Base-by-base conservation (phyloP, 2,113 vertebrate species). In the Lasiurus cinereus region DNA sequence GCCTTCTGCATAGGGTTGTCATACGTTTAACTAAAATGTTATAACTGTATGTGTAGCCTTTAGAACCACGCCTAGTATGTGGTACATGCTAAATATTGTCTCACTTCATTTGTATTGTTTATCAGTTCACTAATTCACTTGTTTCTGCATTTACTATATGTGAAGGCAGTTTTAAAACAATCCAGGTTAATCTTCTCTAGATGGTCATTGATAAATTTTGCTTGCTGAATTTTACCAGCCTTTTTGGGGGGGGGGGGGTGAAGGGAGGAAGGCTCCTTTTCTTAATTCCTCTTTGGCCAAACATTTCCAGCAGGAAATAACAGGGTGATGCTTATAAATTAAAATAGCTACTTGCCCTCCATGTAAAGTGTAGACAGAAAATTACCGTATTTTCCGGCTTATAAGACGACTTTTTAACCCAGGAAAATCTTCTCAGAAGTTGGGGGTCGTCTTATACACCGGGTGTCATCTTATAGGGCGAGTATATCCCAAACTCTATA, bases 251-350 rank as follows among this genome's bases (percentile, higher is more conserved):
- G 54, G 7, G 8, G 56, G 56, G 9, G 56, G 22, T 8, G 56
- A 6, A 21, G 6, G 21, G 21, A 16, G 8, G 54, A 3, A 9
- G 59, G 0, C 59, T 12, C 15, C 22, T 90, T 78, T 91, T 52
- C 66, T 69, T 85, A 84, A 76, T 18, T 91, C 64, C 19, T 94
- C 64, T 54, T 95, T 56, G 43, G 22, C n/a, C 59, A 89, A 83
- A 88, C 43, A 39, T 59, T 83, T 80, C 46, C 24, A 83, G 27
- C 43, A 93, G 39, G 39, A 96, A 92, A 82, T 66, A 80, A 33
- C 62, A 87, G 56, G 16, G 22, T 50, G 22, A 94, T 6, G 21
- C 50, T 19, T 80, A 13, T 80, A 77, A 96, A 88, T 90, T 78
- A 90, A 79, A 94, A 87, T 27, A 90, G 21, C 69, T 79, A 72